Percentiles rank a stretch among this genome's conserved stretches.
Conservation (phyloP, 2,888 invertebrate species). For the Pandemis corylana region DNA sequence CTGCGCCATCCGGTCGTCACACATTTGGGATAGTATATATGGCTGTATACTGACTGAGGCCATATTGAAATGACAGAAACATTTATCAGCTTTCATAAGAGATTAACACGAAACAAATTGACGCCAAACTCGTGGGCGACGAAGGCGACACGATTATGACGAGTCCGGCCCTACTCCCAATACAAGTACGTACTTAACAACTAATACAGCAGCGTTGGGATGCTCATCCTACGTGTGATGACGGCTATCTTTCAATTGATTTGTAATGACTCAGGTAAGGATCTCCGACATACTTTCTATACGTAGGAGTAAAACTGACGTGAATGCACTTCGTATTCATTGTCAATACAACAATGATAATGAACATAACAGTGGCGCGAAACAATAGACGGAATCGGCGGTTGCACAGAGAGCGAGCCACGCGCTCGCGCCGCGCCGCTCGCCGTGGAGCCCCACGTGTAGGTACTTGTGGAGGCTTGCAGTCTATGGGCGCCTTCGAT, state of each 20-base stretch:
- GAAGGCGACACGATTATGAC: not conserved
- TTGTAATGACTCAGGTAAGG: not conserved
- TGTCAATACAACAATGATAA: slow-evolving; percentile 71
- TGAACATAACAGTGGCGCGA: slow-evolving; percentile 67
- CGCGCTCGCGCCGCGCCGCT: not conserved
- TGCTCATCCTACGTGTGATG: not conserved
- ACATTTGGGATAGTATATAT: not conserved
- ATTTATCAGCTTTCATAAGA: not conserved
- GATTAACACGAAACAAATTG: not conserved
- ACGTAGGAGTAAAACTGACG: slow-evolving; percentile 70
- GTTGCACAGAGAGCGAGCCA: slow-evolving; percentile 50
- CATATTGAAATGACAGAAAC: too few relatives aligned
- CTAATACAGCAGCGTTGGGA: not conserved
- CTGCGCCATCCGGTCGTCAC: too few relatives aligned
- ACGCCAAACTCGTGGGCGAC: not conserved
- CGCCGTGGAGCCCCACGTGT: too few relatives aligned
- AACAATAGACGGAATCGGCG: slow-evolving; percentile 71
- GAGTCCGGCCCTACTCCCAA: too few relatives aligned
- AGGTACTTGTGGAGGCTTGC: too few relatives aligned
- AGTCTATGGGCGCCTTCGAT: not conserved
- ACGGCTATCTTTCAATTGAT: not conserved
- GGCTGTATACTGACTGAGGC: too few relatives aligned
- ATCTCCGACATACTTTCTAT: not conserved
- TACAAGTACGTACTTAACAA: not conserved
- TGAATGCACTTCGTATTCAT: slow-evolving; percentile 70